Evolutionary conservation across 23 tunicate genomes (phyloP), one percentile per base, ranked within the genome.

Genomic region (Trididemnum clinides): DNA sequence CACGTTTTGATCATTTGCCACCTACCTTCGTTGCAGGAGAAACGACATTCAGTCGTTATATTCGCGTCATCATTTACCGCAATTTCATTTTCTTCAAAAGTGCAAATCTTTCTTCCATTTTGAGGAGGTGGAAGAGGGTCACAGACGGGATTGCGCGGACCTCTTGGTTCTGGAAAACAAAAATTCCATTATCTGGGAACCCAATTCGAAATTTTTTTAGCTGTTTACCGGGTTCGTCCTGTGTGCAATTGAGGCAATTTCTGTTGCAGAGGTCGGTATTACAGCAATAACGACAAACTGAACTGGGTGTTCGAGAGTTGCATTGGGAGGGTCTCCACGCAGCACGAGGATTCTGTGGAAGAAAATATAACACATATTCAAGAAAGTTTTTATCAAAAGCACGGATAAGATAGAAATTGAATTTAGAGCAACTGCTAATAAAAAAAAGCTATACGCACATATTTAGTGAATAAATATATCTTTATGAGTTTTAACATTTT

Each of bases 281-380:
- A 28, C 83, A 78, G 30, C 83, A 78, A 23, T 66, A 78, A 51
- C 83, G 33, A 26, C 83, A 78, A 6, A 78, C 83, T 3, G 83
- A 78, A 78, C 51, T 23, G 1, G 66, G 65, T 2, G 83, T 50
- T 20, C 39, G 38, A 23, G 37, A 23, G 83, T 78, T 78, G 37
- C 83, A 78, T 36, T 78, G 83, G 37, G 31, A 51, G 2, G 83
- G 83, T 2, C 1, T 10, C 83, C 83, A 78, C 6, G 83, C 83
- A 3, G 83, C 83, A 3, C 66, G 33, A 4, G 66, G 83, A 51
- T 78, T 78, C 83, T 78, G 29, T 63, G 10, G 10, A 44, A 7
- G 15, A 44, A 44, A 44, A n/a, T n/a, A n/a, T n/a, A n/a, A n/a
- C n/a, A n/a, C n/a, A n/a, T n/a, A n/a, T n/a, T n/a, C n/a, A n/a